These are phyloP conservation scores for Phortica okadai DNA, from an alignment of 2,888 invertebrate genomes.

Conservation along the genomic window DNA sequence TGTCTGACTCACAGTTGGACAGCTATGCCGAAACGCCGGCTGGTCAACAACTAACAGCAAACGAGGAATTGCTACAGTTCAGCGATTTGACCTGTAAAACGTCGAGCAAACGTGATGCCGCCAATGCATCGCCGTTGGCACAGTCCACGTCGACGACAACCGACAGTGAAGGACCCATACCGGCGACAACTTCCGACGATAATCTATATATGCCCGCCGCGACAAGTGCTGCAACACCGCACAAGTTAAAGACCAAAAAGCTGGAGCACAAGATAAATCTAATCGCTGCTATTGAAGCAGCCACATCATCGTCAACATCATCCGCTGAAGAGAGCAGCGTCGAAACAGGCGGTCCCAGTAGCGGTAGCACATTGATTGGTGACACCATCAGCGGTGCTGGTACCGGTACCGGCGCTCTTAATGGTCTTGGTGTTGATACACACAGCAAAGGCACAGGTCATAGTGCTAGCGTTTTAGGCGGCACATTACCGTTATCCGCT, in stretches of 20 bases:
- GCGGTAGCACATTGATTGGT: slow-evolving; percentile 22
- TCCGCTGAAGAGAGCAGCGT: slow-evolving; percentile 73
- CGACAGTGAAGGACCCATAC: slow-evolving; percentile 71
- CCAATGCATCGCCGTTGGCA: slow-evolving; percentile 26
- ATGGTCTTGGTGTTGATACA: slow-evolving; percentile 39
- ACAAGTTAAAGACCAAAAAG: slow-evolving; percentile 72
- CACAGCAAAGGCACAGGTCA: not conserved
- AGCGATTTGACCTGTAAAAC: slow-evolving; percentile 20
- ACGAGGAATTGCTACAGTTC: slow-evolving; percentile 50
- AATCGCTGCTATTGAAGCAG: slow-evolving; percentile 72
- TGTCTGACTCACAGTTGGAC: slow-evolving; percentile 64
- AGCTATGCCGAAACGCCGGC: slow-evolving; percentile 24
- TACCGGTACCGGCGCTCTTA: not conserved
- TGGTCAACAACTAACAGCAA: not conserved
- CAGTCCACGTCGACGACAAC: slow-evolving; percentile 57
- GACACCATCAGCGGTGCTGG: slow-evolving; percentile 19
- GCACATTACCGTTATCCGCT: slow-evolving; percentile 23
- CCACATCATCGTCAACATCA: slow-evolving; percentile 71
- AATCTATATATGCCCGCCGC: slow-evolving; percentile 46
- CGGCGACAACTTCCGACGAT: slow-evolving; percentile 71
- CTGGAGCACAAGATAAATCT: slow-evolving; percentile 73
- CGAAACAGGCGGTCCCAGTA: slow-evolving; percentile 49
- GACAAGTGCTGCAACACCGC: slow-evolving; percentile 42
- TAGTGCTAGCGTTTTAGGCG: slow-evolving; percentile 8
- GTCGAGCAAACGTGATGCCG: not conserved